Percentiles rank a stretch among this genome's conserved stretches.
These are phyloP conservation scores for Holacanthella duospinosa DNA, from an alignment of 2,888 invertebrate species.

Conservation along the genomic window DNA sequence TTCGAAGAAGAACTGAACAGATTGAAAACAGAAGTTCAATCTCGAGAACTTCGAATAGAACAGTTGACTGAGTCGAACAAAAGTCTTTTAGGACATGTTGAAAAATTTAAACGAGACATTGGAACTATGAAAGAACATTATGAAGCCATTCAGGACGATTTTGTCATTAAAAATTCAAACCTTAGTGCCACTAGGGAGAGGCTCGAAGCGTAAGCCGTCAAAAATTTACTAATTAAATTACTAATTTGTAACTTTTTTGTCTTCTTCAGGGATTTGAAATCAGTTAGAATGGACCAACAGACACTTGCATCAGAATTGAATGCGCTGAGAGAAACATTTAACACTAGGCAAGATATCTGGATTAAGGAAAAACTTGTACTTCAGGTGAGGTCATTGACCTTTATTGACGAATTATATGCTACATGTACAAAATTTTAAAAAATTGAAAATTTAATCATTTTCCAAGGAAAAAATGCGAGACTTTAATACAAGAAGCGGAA, in stretches of 20 bases:
- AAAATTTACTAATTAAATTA: not conserved
- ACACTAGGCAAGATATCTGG: constrained; percentile 58
- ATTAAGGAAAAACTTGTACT: constrained; percentile 58
- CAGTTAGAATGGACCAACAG: constrained; percentile 53
- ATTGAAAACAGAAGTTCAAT: constrained; percentile 64
- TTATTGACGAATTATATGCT: too few species aligned
- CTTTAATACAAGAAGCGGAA: constrained; percentile 18
- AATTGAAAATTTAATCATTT: too few species aligned
- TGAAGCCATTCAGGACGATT: constrained; percentile 72
- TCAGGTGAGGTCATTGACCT: constrained; percentile 54
- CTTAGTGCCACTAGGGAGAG: constrained; percentile 71
- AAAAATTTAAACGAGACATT: constrained; percentile 27
- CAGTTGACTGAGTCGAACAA: constrained; percentile 35
- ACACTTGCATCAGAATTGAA: constrained; percentile 55
- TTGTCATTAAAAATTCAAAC: constrained; percentile 69
- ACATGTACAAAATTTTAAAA: too few species aligned
- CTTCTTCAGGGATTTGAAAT: constrained; percentile 49
- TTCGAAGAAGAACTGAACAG: constrained; percentile 56
- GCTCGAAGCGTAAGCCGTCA: constrained; percentile 52
- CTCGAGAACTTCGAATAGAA: constrained; percentile 40
- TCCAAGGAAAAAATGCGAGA: constrained; percentile 46
- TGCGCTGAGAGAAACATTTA: constrained; percentile 53
- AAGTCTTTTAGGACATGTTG: constrained; percentile 27
- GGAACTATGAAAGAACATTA: constrained; percentile 58
- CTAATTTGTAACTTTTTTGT: too few species aligned